phyloP scores from a whole-genome alignment of 2,888 invertebrate genomes.

The Rhynchonema sp. region DNA sequence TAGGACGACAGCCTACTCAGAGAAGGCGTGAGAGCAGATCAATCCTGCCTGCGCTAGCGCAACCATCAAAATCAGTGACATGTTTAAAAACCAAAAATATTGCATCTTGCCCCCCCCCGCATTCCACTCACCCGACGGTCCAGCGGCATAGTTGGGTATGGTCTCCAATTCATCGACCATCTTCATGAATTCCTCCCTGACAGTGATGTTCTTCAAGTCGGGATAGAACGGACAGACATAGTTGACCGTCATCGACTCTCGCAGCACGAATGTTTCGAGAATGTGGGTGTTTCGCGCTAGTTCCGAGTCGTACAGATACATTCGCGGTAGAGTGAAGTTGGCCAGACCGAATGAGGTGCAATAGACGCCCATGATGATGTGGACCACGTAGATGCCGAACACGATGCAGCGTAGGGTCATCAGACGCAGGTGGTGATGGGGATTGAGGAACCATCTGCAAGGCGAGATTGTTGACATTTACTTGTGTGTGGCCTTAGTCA shows the following conservation, averaged over 20 bases:
- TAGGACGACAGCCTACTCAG: too few species aligned
- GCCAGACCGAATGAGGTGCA: background rate
- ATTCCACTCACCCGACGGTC: background rate
- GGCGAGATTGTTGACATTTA: background rate
- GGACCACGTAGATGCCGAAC: background rate
- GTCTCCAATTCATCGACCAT: background rate
- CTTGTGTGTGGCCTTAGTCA: too few species aligned
- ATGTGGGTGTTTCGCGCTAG: background rate
- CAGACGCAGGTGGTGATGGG: background rate
- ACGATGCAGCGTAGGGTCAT: background rate
- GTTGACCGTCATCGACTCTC: background rate
- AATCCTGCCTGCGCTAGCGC: too few species aligned
- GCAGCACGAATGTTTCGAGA: background rate
- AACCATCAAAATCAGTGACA: too few species aligned
- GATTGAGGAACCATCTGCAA: background rate
- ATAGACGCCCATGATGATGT: background rate
- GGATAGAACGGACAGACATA: background rate
- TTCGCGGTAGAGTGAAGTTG: background rate
- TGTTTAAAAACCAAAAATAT: too few species aligned
- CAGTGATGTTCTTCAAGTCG: background rate
- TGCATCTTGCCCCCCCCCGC: too few species aligned
- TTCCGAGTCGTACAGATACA: background rate
- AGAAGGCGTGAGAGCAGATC: too few species aligned
- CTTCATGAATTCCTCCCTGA: background rate
- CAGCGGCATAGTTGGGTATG: background rate